These are phyloP conservation scores for Lasiurus borealis DNA, from an alignment of 2,113 vertebrate genomes.

Conservation along the genomic window DNA sequence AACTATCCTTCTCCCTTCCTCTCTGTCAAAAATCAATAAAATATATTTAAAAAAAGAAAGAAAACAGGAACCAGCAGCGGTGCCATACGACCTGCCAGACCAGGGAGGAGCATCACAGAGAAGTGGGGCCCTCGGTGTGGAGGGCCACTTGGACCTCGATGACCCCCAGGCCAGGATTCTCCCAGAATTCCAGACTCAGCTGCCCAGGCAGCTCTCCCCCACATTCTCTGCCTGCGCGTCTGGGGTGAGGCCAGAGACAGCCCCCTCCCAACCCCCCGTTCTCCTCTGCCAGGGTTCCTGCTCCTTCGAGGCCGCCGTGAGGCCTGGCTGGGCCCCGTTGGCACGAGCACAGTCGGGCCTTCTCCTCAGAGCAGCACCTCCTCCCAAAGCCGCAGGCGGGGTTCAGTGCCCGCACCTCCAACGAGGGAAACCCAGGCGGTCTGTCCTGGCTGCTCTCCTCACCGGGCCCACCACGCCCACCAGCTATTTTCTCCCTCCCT, in stretches of 20 bases:
- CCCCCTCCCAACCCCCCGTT: accelerated
- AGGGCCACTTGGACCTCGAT: too few species aligned
- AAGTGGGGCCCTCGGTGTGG: neutral
- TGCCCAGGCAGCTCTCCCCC: neutral
- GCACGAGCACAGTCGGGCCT: too few species aligned
- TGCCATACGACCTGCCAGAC: accelerated
- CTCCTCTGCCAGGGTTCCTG: accelerated
- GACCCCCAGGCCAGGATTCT: neutral
- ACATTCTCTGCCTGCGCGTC: accelerated
- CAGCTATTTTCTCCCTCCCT: neutral
- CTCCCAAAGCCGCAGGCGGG: neutral
- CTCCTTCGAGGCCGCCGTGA: accelerated
- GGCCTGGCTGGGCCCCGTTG: too few species aligned
- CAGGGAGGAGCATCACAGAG: neutral
- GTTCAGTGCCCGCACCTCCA: too few species aligned
- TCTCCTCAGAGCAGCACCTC: neutral
- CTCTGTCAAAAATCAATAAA: too few species aligned
- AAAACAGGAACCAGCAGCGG: accelerated
- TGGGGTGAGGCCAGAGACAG: neutral
- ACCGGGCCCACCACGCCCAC: accelerated
- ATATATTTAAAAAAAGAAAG: too few species aligned
- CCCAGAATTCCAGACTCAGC: neutral
- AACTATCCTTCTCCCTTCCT: too few species aligned
- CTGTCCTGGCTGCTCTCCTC: neutral
- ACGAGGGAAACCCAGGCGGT: neutral